Conservation (phyloP, 1,140 invertebrate species). For the Hyposmocoma kahamanoa region DNA sequence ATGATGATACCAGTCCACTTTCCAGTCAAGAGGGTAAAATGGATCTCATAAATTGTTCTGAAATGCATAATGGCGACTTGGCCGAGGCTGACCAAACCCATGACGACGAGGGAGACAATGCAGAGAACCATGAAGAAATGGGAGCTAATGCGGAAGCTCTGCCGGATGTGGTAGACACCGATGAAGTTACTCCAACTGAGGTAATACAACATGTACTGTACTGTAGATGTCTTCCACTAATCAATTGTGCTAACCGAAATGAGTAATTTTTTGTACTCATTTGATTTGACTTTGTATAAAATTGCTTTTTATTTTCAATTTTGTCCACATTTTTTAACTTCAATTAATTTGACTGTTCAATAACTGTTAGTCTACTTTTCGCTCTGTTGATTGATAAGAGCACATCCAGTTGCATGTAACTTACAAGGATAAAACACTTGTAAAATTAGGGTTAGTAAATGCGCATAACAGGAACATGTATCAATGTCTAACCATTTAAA, state of each 20-base stretch:
- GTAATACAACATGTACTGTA: constrained; percentile 66
- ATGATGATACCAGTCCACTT: constrained; percentile 44
- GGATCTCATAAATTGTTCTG: constrained; percentile 66
- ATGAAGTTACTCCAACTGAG: constrained; percentile 70
- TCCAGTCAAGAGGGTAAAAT: constrained; percentile 59
- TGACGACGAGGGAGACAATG: constrained; percentile 34
- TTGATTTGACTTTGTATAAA: no score
- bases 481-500: no score
- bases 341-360: no score
- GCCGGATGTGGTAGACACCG: constrained; percentile 69
- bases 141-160: constrained; percentile 39
- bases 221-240: constrained; percentile 63
- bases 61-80: constrained; percentile 68
- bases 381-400: no score
- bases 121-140: constrained; percentile 25
- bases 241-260: constrained; percentile 52
- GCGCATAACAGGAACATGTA: no score
- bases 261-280: no score
- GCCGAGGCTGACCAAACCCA: constrained; percentile 70
- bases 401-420: no score
- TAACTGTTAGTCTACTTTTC: no score
- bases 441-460: no score
- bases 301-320: no score
- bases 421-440: no score
- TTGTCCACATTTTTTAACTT: no score